phyloP scores from a whole-genome alignment of 2,888 invertebrate genomes.

The Xestia ashworthii region DNA sequence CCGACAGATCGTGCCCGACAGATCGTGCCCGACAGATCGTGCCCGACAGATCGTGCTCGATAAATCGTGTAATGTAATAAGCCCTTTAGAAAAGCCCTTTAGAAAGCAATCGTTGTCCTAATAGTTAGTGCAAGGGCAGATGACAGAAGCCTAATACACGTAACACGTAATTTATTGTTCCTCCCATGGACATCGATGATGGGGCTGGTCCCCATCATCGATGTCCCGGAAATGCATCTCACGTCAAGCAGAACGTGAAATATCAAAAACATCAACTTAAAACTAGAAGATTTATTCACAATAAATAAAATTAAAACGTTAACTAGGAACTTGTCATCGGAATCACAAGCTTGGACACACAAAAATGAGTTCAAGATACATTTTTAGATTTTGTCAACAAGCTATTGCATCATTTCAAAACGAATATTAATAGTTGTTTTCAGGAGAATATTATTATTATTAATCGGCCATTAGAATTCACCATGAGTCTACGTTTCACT shows the following conservation, averaged over 20 bases:
- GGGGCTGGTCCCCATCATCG: too few species aligned
- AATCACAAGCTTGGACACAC: constrained; percentile 21
- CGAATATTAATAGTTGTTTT: constrained; percentile 15
- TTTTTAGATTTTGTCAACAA: constrained; percentile 35
- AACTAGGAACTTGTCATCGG: constrained; percentile 44
- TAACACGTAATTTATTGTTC: too few species aligned
- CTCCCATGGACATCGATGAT: too few species aligned
- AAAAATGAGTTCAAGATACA: constrained; percentile 32
- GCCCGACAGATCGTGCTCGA: too few species aligned
- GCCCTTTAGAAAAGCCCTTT: too few species aligned
- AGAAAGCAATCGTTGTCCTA: too few species aligned
- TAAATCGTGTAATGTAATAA: too few species aligned
- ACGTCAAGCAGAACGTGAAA: constrained; percentile 16
- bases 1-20: too few species aligned
- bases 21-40: too few species aligned
- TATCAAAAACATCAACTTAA: constrained; percentile 14
- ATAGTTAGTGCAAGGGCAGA: too few species aligned
- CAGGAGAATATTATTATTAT: constrained; percentile 12
- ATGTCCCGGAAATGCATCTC: constrained; percentile 36
- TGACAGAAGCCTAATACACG: too few species aligned
- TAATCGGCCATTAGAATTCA: constrained; percentile 1
- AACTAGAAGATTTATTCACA: background rate
- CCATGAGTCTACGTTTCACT: background rate
- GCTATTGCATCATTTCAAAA: constrained; percentile 27
- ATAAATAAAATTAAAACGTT: constrained; percentile 37